Conservation (phyloP, 2,113 vertebrate species). For the Diglossa brunneiventris region DNA sequence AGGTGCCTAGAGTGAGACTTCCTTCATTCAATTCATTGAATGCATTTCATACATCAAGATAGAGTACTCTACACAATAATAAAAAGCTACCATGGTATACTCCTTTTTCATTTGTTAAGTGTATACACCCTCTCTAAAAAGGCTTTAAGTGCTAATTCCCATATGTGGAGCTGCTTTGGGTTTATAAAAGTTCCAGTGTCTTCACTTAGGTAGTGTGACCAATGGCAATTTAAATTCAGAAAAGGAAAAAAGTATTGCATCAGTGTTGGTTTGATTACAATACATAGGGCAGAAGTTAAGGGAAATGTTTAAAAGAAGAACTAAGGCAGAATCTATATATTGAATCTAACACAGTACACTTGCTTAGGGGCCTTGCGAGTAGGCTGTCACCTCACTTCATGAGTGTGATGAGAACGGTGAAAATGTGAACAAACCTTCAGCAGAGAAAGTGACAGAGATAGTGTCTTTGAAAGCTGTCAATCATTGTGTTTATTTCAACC, state of each 20-base stretch:
- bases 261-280: neutral
- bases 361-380: rapidly evolving
- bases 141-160: neutral
- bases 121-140: neutral
- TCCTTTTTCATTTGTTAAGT: neutral
- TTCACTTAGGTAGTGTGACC: neutral
- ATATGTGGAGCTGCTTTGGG: neutral
- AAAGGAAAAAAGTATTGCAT: neutral
- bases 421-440: neutral
- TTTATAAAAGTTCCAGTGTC: neutral
- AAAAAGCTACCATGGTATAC: neutral
- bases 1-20: neutral
- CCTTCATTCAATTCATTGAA: neutral
- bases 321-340: neutral
- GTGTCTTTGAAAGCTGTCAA: neutral
- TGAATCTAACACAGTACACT: neutral
- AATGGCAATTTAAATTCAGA: neutral
- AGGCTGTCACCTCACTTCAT: neutral
- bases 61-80: neutral
- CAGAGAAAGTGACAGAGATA: neutral
- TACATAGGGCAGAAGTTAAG: neutral
- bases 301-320: neutral
- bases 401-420: neutral
- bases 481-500: neutral
- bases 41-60: neutral